These are phyloP conservation scores for Dendrolimus houi DNA, from an alignment of 2,888 invertebrate species.

Conservation along the genomic window DNA sequence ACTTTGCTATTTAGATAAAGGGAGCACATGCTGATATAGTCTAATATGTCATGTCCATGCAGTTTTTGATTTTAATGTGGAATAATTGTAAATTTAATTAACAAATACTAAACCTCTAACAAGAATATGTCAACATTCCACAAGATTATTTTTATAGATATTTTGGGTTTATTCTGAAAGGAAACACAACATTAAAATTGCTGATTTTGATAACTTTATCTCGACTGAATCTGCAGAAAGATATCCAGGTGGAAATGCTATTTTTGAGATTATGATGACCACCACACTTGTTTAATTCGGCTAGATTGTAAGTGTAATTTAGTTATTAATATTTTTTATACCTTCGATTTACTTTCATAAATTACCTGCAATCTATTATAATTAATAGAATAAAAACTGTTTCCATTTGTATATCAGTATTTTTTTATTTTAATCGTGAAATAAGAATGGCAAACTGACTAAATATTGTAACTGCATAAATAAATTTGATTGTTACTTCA, in stretches of 20 bases:
- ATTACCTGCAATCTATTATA: conserved; percentile 50
- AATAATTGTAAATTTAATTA: background rate
- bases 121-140: conserved; percentile 54
- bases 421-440: conserved; percentile 23
- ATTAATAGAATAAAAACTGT: conserved; percentile 57
- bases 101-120: conserved; percentile 22
- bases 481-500: too few species aligned
- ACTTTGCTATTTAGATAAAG: background rate
- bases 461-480: too few species aligned
- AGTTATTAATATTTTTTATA: conserved; percentile 57
- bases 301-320: conserved; percentile 52
- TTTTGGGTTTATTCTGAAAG: conserved; percentile 6
- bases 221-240: background rate
- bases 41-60: too few species aligned
- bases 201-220: background rate
- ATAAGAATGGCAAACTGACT: background rate
- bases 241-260: background rate
- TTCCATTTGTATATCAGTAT: conserved; percentile 49
- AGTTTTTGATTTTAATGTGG: background rate
- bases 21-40: too few species aligned
- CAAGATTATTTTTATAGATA: conserved; percentile 43
- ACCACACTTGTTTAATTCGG: conserved; percentile 20
- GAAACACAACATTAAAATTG: background rate
- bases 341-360: conserved; percentile 43
- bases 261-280: background rate